Evolutionary conservation across 1,140 invertebrate genomes (phyloP).

Genomic region (Ceratosolen fusciceps): DNA sequence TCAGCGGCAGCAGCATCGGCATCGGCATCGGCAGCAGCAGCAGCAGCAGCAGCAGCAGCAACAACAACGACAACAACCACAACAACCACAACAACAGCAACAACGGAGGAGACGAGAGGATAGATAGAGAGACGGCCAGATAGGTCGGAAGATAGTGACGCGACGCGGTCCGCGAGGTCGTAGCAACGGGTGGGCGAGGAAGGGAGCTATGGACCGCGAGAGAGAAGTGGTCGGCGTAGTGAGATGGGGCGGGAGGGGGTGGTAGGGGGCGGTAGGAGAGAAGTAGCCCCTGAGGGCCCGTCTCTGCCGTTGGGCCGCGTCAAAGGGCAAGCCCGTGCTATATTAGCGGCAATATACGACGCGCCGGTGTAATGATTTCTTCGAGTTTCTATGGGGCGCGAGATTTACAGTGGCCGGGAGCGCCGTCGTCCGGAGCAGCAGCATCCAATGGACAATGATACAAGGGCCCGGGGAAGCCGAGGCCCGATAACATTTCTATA

Average conservation of each 20-base stretch:
- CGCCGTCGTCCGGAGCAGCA: constrained; percentile 24
- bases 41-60: too few species aligned
- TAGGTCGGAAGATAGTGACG: constrained; percentile 26
- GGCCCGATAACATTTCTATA: constrained; percentile 10
- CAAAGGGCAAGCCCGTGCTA: constrained; percentile 53
- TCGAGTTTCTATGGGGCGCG: constrained; percentile 53
- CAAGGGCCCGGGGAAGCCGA: background rate
- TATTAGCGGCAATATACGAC: constrained; percentile 57
- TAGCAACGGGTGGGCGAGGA: background rate
- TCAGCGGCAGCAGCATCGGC: too few species aligned
- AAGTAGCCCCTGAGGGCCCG: too few species aligned
- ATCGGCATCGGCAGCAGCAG: too few species aligned
- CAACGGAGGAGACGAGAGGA: constrained; percentile 28
- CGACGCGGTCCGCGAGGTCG: background rate
- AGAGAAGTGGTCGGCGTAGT: background rate
- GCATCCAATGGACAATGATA: constrained; percentile 17
- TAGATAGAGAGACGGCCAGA: constrained; percentile 38
- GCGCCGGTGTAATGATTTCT: constrained; percentile 58
- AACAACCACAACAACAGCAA: too few species aligned
- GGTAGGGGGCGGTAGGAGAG: background rate
- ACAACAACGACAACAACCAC: too few species aligned
- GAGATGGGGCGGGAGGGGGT: background rate
- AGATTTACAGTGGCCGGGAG: constrained; percentile 60
- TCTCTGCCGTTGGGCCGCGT: too few species aligned
- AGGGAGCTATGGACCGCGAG: background rate